Conservation (phyloP, 2,888 invertebrate species). For the Eubasilissa splendida region DNA sequence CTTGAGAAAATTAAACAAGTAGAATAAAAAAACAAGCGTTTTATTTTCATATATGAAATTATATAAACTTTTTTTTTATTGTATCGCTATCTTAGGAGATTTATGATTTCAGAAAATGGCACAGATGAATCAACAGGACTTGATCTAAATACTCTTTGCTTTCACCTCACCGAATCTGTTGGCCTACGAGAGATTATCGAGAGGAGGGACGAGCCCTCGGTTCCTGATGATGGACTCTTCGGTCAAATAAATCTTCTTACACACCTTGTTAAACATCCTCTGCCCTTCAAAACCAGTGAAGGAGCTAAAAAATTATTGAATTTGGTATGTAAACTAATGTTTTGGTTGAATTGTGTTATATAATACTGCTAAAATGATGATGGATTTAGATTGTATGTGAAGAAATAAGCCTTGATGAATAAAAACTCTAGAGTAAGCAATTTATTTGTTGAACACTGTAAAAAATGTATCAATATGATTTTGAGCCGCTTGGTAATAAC, state of each 20-base stretch:
- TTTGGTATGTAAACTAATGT: conserved; percentile 66
- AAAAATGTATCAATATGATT: no score
- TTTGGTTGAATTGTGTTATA: no score
- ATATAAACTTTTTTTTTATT: no score
- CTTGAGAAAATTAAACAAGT: no score
- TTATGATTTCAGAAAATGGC: conserved; percentile 53
- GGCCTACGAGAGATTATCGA: conserved; percentile 87
- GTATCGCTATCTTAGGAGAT: not conserved
- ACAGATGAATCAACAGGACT: conserved; percentile 62
- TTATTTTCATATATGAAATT: no score
- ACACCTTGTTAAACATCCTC: conserved; percentile 91
- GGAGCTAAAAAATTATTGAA: conserved; percentile 80
- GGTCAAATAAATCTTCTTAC: conserved; percentile 89
- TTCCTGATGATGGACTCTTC: conserved; percentile 92
- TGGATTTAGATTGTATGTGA: not conserved
- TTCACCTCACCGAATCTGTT: conserved; percentile 83
- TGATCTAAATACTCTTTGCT: conserved; percentile 81
- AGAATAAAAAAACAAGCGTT: no score
- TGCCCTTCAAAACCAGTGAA: conserved; percentile 87
- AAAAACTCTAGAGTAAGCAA: not conserved
- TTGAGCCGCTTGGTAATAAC: no score
- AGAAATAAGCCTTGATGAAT: not conserved
- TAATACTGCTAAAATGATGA: not conserved
- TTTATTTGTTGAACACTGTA: no score
- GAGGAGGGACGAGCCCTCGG: conserved; percentile 82